Evolutionary conservation across 1,140 invertebrate species (phyloP).

Genomic region (Sinella curviseta): DNA sequence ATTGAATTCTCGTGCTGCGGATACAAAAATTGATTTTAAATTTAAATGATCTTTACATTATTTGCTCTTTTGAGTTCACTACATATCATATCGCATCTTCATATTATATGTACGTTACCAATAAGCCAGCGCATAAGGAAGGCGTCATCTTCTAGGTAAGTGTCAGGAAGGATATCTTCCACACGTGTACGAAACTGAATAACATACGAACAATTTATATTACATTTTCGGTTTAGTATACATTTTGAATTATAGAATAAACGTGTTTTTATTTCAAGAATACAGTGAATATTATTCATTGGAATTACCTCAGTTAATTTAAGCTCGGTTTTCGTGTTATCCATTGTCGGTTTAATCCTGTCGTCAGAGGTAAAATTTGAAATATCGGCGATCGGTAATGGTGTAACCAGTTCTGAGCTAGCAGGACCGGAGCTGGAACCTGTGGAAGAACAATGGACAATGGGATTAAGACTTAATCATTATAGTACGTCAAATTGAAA

Average conservation of each 20-base stretch:
- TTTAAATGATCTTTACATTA: no score
- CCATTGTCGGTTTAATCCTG: not conserved
- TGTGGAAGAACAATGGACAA: no score
- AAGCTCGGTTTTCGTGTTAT: not conserved
- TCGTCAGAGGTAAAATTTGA: not conserved
- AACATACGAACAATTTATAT: not conserved
- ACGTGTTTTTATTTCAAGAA: not conserved
- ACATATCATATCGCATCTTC: not conserved
- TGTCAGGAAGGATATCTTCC: not conserved
- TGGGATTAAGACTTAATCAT: no score
- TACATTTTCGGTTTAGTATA: not conserved
- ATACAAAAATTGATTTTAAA: not conserved
- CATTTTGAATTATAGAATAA: not conserved
- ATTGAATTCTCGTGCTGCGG: not conserved
- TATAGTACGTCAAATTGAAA: no score
- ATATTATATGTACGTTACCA: not conserved
- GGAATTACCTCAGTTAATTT: not conserved
- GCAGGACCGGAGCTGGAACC: no score
- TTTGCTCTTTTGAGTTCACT: no score
- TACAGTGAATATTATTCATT: not conserved
- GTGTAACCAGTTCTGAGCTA: no score
- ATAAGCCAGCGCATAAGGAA: conserved; percentile 23
- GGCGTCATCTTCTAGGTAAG: not conserved
- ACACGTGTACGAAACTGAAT: not conserved
- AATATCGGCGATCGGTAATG: no score